Percentiles rank a stretch among this genome's conserved stretches.
phyloP scores from a whole-genome alignment of 2,113 vertebrate genomes.

The Scalopus aquaticus region DNA sequence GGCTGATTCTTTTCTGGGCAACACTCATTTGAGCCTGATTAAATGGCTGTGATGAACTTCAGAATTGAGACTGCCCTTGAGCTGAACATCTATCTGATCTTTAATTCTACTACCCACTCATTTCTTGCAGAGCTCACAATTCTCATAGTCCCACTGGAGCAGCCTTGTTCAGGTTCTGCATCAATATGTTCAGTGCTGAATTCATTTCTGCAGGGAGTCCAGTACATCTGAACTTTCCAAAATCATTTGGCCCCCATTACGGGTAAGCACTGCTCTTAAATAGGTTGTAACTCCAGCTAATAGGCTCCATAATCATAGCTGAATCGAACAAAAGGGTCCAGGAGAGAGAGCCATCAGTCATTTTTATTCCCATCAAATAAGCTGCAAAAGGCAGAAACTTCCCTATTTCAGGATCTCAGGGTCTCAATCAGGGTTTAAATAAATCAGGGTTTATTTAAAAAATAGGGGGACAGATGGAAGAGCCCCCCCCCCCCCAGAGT shows the following conservation, averaged over 20 bases:
- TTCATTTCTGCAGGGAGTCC: conserved; percentile 88
- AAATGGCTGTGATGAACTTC: conserved; percentile 87
- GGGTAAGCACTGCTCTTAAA: conserved; percentile 89
- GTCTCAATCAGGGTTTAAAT: conserved; percentile 71
- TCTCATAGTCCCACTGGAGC: conserved; percentile 80
- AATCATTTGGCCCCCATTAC: conserved; percentile 91
- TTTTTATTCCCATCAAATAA: conserved; percentile 86
- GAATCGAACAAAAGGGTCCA: conserved; percentile 86
- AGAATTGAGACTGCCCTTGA: conserved; percentile 85
- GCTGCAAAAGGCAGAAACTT: conserved; percentile 78
- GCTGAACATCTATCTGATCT: conserved; percentile 84
- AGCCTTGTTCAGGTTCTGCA: conserved; percentile 80
- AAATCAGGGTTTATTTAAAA: not conserved
- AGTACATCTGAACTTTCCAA: conserved; percentile 89
- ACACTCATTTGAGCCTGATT: conserved; percentile 82
- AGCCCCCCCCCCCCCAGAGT: not conserved
- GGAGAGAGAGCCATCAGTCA: conserved; percentile 84
- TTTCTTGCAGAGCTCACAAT: conserved; percentile 84
- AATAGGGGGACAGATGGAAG: not conserved
- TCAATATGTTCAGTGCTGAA: conserved; percentile 85
- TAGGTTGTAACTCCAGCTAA: conserved; percentile 89
- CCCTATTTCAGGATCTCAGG: conserved; percentile 76
- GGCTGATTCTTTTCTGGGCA: conserved; percentile 70
- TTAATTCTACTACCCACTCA: conserved; percentile 82
- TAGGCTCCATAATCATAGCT: conserved; percentile 87